Base-by-base conservation (phyloP, 2,888 invertebrate species). In the Diaprepes abbreviatus region DNA sequence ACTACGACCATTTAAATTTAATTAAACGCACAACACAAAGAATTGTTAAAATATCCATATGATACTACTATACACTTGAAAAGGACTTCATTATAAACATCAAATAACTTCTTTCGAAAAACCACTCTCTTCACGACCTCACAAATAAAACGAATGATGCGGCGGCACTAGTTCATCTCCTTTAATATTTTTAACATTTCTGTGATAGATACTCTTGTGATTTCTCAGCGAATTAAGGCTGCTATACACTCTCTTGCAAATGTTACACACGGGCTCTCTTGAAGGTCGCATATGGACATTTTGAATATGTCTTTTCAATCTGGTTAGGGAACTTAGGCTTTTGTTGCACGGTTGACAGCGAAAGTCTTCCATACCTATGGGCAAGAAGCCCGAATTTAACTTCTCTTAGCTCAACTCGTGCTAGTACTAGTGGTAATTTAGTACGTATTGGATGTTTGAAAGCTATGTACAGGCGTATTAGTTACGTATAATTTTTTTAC, bases 121-220 rank as follows among this genome's bases (percentile, higher is more conserved):
- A 21, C 1, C 9, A 45, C 10, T 31, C 17, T 33, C 31, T 33
- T 14, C 4, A 14, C 35, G 9, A 6, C 17, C 70, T 79, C 78
- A 83, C 76, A 84, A 79, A 76, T 84, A 84, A 76, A 84, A 84
- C 76, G 85, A 83, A 52, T 72, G 72, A 66, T 82, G 82, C 65
- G 83, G 75, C 68, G 82, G 78, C 71, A 78, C 62, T 64, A 86
- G 85, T 59, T 76, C 63, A 16, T 72, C 74, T 31, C 48, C 55
- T 88, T 88, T 88, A 83, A 90, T 90, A 86, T 92, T 92, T 88
- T 93, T 93, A 71, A 81, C 87, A 83, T 89, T 90, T 87, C 94
- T 91, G 87, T 94, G 94, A 87, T 94, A 94, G 89, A 95, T 94
- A 86, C 94, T 94, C 90, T 94, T 94, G 89, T 94, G 94, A 88